Evolutionary conservation across 2,113 vertebrate genomes (phyloP), one percentile per base, ranked within the genome.

Genomic region (Elgaria multicarinata): DNA sequence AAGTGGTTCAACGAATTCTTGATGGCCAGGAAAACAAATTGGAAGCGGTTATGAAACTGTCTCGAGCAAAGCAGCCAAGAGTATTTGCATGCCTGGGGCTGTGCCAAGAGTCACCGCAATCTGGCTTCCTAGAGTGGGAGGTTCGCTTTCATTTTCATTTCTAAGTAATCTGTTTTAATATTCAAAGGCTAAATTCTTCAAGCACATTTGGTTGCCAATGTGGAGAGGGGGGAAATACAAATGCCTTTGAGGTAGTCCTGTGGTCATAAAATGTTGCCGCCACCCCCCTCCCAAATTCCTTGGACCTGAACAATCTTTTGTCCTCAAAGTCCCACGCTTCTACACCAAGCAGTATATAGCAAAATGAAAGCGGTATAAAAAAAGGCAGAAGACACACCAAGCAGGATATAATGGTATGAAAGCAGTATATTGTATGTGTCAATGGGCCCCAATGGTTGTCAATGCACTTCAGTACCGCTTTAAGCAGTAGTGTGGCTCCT

Each of bases 1-100:
- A 83, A 33, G 42, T 0, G 36, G 2, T 6, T 64, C 64, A 72
- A 44, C 86, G 39, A 0, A 20, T 4, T 0, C 58, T 67, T 36
- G n/a, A 39, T 64, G 39, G 2, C 31, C n/a, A 72, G 33, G 44
- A 46, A 81, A 82, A n/a, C 53, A 81, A 13, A 50, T 33, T 69
- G n/a, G 28, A 80, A 31, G 42, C 46, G 39, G 16, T 58, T 71
- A 58, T 81, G 87, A 81, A 88, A 71, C 50, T 53, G n/a, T 71
- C n/a, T 42, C 31, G 58, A 20, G 58, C 20, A 20, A 44, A 62
- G 67, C 28, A 44, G 39, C 74, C 55, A 83, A 31, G 31, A 26
- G 3, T 28, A 58, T 44, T 55, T 58, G 50, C 78, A 33, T 62
- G n/a, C 28, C 22, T 53, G 22, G 28, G 7, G 69, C 33, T 69